phyloP scores from a whole-genome alignment of 2,113 vertebrate genomes.

The Chloropsis cyanopogon region DNA sequence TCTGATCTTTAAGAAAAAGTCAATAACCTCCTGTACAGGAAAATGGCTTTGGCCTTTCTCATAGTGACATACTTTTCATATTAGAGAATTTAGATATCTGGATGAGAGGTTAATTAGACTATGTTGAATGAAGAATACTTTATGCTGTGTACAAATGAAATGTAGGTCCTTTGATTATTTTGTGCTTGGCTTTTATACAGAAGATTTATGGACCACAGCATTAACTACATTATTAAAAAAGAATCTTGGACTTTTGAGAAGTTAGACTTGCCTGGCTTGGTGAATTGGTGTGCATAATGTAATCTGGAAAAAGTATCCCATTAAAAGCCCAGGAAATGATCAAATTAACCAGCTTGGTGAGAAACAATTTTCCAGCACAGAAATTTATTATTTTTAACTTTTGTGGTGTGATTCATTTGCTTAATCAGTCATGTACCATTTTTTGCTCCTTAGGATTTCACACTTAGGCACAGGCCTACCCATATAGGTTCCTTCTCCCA shows the following conservation, averaged over 20 bases:
- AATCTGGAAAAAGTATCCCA: neutral
- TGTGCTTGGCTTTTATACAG: neutral
- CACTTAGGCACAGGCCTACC: neutral
- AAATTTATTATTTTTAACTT: neutral
- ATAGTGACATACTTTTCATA: neutral
- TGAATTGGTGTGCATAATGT: neutral
- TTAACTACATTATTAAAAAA: neutral
- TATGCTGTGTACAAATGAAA: neutral
- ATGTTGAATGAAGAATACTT: neutral
- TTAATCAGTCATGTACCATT: neutral
- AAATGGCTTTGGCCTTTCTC: neutral
- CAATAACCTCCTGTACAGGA: neutral
- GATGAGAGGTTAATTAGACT: neutral
- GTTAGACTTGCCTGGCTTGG: neutral
- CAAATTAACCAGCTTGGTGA: neutral
- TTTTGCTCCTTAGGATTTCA: neutral
- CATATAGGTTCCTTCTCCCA: neutral
- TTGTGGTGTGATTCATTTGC: neutral
- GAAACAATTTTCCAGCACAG: neutral
- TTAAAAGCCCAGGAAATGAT: neutral
- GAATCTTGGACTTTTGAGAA: neutral
- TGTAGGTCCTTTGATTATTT: neutral
- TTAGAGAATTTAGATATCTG: neutral
- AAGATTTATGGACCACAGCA: neutral
- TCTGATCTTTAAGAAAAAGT: neutral